Evolutionary conservation across 2,797 vertebrate species (phyloP).

Genomic region (Tolypeutes matacus): DNA sequence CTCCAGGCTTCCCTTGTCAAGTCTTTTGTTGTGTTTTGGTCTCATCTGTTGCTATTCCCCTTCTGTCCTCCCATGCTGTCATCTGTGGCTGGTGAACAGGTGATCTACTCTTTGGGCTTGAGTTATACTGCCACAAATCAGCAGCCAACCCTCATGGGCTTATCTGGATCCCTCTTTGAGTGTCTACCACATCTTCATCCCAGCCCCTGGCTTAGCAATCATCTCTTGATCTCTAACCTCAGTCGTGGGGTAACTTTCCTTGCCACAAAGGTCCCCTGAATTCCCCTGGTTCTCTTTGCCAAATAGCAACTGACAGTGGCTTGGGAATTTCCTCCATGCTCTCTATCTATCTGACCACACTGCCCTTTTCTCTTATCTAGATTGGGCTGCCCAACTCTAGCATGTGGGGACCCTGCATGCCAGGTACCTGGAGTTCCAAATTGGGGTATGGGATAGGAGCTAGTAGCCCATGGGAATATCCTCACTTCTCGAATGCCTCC

Average conservation of each 20-base stretch:
- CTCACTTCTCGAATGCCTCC: not conserved
- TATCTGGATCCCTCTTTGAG: not conserved
- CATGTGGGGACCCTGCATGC: not conserved
- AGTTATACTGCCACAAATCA: not conserved
- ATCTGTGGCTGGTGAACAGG: not conserved
- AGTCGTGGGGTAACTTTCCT: not conserved
- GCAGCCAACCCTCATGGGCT: not conserved
- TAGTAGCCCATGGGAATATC: not conserved
- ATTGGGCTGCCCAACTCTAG: not conserved
- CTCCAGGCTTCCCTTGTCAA: not conserved
- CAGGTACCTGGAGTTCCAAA: not conserved
- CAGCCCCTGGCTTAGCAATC: not conserved
- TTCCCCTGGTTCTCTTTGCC: not conserved
- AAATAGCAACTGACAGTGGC: not conserved
- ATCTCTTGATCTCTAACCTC: not conserved
- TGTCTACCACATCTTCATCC: not conserved
- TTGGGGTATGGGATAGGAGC: not conserved
- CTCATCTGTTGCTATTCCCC: not conserved
- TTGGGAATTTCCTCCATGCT: not conserved
- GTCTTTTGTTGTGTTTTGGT: no score
- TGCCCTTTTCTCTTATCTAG: not conserved
- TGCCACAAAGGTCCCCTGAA: not conserved
- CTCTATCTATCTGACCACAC: not conserved
- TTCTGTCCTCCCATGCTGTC: not conserved
- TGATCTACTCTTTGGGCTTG: not conserved